A percentile compares a stretch with the other conserved stretches of the same genome.
These are phyloP conservation scores for Eristalis intricaria DNA, from an alignment of 2,888 invertebrate genomes.

Conservation along the genomic window DNA sequence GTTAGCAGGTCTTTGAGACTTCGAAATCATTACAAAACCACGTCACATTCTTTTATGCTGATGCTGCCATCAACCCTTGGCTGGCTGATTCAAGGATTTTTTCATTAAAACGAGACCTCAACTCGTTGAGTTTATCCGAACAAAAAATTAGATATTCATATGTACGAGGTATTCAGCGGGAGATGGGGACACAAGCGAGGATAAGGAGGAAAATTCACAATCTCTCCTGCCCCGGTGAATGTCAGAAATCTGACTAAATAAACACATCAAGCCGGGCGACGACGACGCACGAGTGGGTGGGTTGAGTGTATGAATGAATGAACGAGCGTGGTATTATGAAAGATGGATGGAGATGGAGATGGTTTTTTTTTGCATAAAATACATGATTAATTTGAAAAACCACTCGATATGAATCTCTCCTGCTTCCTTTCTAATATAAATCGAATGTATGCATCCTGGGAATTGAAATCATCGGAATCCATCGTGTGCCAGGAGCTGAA, in stretches of 20 bases:
- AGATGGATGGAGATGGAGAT: background rate
- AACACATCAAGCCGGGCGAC: conserved; percentile 29
- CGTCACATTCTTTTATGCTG: background rate
- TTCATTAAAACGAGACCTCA: conserved; percentile 52
- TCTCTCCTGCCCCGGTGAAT: background rate
- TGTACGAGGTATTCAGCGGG: conserved; percentile 1
- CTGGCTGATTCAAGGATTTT: conserved; percentile 37
- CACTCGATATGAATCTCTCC: conserved; percentile 42
- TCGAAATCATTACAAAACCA: background rate
- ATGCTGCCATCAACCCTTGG: background rate
- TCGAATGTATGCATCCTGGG: conserved; percentile 57
- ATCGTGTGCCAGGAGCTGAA: conserved; percentile 73
- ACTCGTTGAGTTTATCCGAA: conserved; percentile 28
- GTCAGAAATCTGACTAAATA: conserved; percentile 30
- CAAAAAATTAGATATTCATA: conserved; percentile 47
- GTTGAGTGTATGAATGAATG: background rate
- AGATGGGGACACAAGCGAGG: background rate
- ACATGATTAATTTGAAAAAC: conserved; percentile 55
- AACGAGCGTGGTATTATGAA: background rate
- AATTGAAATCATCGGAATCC: conserved; percentile 46
- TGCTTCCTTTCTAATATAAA: conserved; percentile 51
- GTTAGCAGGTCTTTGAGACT: background rate
- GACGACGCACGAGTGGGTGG: background rate
- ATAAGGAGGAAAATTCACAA: background rate
- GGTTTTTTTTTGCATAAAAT: background rate